Evolutionary conservation across 2,797 vertebrate genomes (phyloP), one percentile per base, ranked within the genome.

Genomic region (Perdix hodgsoniae): DNA sequence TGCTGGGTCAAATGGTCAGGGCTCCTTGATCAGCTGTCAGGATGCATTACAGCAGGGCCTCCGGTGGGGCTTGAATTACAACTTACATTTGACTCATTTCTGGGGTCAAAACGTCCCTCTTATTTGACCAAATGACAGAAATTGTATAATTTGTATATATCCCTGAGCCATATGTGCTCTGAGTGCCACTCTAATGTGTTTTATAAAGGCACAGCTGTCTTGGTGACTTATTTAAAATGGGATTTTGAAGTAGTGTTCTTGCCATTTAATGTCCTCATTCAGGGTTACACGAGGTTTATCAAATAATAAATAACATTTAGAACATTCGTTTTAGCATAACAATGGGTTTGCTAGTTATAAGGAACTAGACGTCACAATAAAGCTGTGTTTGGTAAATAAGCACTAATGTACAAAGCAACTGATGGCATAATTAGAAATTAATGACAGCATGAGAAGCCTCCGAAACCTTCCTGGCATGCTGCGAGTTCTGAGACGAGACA

Each of bases 101-200:
- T 86, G 97, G 90, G 98, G 98, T 98, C 98, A 96, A 96, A 93
- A 96, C 97, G 97, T 98, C 97, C 97, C 97, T 89, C 96, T 97
- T 97, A 98, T 98, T 98, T 98, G 98, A 98, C 98, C 98, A 97
- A 98, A 97, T 98, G 97, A 98, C 98, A 98, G 97, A 98, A 98
- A 98, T 98, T 98, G 98, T 98, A 98, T 98, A 98, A 98, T 98
- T 98, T 98, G 98, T 98, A 98, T 98, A 98, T 98, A 98, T 98
- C 98, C 98, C 98, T 97, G 96, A 98, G 98, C 98, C 97, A 98
- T 97, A 98, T 96, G 97, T 97, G 97, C 97, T 98, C 97, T 97
- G 98, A 98, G 98, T 98, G 98, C 98, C 97, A 97, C 97, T 96
- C 97, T 98, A 98, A 98, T 98, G 98, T 98, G 98, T 98, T 98